phyloP scores from a whole-genome alignment of 2,113 vertebrate species.

The Mixornis gularis region DNA sequence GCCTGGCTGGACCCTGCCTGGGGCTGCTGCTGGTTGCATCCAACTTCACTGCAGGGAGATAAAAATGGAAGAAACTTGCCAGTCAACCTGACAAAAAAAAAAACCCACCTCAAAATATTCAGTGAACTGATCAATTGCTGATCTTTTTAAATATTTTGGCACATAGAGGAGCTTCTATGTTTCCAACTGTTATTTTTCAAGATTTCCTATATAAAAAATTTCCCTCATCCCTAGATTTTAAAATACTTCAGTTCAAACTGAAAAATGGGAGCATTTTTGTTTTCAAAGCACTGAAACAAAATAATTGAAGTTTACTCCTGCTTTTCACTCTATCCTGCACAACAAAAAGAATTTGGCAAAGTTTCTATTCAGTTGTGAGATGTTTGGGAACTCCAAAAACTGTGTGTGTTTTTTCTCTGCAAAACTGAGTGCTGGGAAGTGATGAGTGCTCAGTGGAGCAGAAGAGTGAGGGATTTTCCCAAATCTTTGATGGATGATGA shows the following conservation, averaged over 20 bases:
- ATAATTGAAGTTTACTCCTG: background rate
- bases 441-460: background rate
- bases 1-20: background rate
- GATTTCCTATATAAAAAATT: background rate
- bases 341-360: background rate
- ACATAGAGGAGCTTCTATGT: background rate
- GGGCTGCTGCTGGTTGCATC: background rate
- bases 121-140: background rate
- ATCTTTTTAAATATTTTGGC: background rate
- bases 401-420: rapidly evolving
- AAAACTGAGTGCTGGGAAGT: background rate
- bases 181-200: background rate
- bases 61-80: background rate
- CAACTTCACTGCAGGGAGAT: background rate
- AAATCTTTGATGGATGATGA: background rate
- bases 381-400: background rate
- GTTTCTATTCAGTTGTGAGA: background rate
- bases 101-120: rapidly evolving
- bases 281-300: background rate
- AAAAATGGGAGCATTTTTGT: background rate
- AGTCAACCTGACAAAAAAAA: background rate
- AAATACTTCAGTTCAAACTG: background rate
- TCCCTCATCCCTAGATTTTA: background rate
- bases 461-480: background rate
- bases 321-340: background rate